Percentiles rank a stretch among this genome's conserved stretches.
These are phyloP conservation scores for Drosophila arawakana DNA, from an alignment of 1,140 invertebrate species.

Conservation along the genomic window DNA sequence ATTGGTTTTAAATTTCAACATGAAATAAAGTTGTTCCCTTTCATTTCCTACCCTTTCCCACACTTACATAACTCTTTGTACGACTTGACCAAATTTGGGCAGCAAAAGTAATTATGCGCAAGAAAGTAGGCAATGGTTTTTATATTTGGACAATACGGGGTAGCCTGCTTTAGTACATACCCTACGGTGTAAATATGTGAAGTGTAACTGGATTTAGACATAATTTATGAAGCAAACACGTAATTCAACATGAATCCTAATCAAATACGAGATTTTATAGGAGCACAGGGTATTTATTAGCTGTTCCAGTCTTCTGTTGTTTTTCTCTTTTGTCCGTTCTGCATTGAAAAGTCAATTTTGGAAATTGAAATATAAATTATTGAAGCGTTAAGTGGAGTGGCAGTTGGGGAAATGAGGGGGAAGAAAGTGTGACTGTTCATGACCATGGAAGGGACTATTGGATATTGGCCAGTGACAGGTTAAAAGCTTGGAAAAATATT, in stretches of 20 bases:
- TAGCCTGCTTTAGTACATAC: neutral
- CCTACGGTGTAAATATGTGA: neutral
- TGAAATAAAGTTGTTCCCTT: conserved; percentile 36
- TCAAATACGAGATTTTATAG: too few species aligned
- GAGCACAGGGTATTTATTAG: conserved; percentile 1
- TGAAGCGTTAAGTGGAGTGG: conserved; percentile 56
- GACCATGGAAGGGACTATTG: neutral
- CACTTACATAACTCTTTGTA: conserved; percentile 3
- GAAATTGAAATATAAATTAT: conserved; percentile 77
- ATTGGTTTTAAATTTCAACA: conserved; percentile 76
- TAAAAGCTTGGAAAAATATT: conserved; percentile 45
- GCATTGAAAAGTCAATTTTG: conserved; percentile 63
- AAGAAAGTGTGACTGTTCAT: neutral
- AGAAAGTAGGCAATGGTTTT: conserved; percentile 58
- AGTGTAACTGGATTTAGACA: neutral
- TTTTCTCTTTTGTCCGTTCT: conserved; percentile 22
- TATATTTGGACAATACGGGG: neutral
- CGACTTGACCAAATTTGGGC: conserved; percentile 16
- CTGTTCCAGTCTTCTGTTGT: neutral
- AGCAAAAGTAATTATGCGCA: conserved; percentile 62
- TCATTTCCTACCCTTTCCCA: neutral
- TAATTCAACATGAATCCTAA: too few species aligned
- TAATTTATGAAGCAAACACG: neutral
- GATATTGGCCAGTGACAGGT: conserved; percentile 36
- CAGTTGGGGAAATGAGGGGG: neutral